Evolutionary conservation across 37 sponge, comb jelly and placozoan genomes (phyloP).

Genomic region (Crambe crambe): DNA sequence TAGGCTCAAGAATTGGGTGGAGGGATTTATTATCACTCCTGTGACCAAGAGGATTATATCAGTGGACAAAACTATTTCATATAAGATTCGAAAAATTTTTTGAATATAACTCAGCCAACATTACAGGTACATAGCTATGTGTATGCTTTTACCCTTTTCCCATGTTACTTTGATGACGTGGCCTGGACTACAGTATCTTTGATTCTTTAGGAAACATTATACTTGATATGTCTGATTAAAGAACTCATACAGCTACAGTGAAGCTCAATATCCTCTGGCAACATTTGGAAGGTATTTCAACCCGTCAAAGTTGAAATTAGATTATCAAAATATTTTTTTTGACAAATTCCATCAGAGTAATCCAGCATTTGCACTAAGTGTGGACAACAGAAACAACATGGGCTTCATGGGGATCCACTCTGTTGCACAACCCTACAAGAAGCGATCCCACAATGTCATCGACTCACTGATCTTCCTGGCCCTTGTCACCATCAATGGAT

Average conservation of each 20-base stretch:
- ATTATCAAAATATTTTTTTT: too few relatives aligned
- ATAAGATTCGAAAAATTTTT: background rate
- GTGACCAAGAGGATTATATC: background rate
- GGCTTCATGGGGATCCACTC: background rate
- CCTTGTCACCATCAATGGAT: constrained; percentile 4
- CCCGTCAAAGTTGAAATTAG: too few relatives aligned
- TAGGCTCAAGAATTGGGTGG: constrained; percentile 44
- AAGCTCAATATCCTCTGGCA: too few relatives aligned
- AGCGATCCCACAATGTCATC: background rate
- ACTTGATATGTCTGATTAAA: too few relatives aligned
- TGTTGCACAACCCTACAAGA: constrained; percentile 1
- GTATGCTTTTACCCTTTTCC: background rate
- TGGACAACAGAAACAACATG: too few relatives aligned
- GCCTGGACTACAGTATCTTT: too few relatives aligned
- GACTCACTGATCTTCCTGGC: constrained; percentile 5
- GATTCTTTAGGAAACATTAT: too few relatives aligned
- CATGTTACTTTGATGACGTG: too few relatives aligned
- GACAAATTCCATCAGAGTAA: too few relatives aligned
- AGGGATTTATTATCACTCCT: constrained; percentile 35
- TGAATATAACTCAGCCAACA: background rate
- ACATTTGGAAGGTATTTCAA: too few relatives aligned
- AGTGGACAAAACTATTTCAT: background rate
- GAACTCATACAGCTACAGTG: too few relatives aligned
- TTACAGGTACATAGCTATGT: background rate
- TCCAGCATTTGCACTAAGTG: too few relatives aligned